Percentiles rank a stretch among this genome's conserved stretches.
Evolutionary conservation across 2,113 vertebrate species (phyloP).

Genomic region (Oriolus oriolus): DNA sequence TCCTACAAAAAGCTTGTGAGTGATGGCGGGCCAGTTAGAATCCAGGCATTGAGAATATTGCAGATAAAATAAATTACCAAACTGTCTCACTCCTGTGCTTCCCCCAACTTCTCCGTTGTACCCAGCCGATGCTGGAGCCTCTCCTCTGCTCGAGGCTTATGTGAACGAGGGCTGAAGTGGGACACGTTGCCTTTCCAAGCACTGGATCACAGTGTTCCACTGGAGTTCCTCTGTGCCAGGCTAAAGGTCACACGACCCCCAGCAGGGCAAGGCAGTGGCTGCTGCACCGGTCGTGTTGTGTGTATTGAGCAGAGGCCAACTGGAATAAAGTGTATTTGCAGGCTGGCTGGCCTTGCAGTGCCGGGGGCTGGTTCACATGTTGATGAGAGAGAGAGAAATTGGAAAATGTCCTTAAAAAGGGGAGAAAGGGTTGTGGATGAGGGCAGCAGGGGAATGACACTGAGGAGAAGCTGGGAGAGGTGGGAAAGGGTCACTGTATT

Average conservation of each 20-base stretch:
- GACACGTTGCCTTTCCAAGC: background rate
- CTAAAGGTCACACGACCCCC: background rate
- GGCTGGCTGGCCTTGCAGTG: background rate
- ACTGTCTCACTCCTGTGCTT: background rate
- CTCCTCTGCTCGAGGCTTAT: background rate
- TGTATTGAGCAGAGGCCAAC: background rate
- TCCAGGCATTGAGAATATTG: background rate
- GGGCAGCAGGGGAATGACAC: background rate
- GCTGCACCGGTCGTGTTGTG: accelerated
- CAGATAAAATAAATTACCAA: background rate
- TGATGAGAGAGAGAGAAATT: background rate
- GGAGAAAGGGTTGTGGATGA: background rate
- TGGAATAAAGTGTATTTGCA: background rate
- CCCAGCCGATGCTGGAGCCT: background rate
- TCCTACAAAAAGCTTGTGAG: background rate
- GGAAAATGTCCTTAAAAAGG: background rate
- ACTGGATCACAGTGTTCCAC: background rate
- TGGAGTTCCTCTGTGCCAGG: accelerated
- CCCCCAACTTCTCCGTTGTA: background rate
- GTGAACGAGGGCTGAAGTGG: background rate
- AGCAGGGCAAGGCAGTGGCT: background rate
- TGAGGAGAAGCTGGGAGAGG: background rate
- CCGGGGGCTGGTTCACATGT: background rate
- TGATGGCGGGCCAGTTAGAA: background rate
- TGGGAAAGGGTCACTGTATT: background rate